Conservation (phyloP, 2,797 vertebrate species). For the Manis javanica region DNA sequence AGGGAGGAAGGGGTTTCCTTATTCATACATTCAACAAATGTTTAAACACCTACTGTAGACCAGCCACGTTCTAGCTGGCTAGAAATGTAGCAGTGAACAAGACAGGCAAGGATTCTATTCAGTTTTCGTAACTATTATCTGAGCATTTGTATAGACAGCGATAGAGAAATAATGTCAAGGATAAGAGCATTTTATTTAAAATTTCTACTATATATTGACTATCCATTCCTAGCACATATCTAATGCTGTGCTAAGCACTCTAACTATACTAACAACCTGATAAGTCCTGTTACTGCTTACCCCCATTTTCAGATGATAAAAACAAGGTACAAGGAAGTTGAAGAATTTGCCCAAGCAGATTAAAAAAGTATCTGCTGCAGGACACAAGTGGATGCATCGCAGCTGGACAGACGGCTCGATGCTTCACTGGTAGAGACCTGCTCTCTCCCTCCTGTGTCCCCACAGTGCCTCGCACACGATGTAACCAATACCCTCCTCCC, state of each 20-base stretch:
- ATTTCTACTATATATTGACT: neutral
- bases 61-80: neutral
- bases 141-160: neutral
- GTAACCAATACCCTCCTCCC: neutral
- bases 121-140: neutral
- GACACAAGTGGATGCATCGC: neutral
- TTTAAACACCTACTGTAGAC: neutral
- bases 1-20: neutral
- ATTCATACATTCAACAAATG: neutral
- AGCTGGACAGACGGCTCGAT: neutral
- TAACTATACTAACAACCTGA: accelerated
- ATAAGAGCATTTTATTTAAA: neutral
- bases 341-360: neutral
- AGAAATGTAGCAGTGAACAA: neutral
- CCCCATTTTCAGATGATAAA: neutral
- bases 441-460: neutral
- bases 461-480: neutral
- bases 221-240: accelerated
- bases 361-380: neutral
- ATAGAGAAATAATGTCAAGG: neutral
- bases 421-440: neutral
- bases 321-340: neutral
- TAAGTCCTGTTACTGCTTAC: neutral
- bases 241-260: neutral
- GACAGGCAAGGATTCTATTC: neutral